These are phyloP conservation scores for Hydrozoanthus tunicans DNA, from an alignment of 64 coral and sea anemone genomes.

Conservation along the genomic window DNA sequence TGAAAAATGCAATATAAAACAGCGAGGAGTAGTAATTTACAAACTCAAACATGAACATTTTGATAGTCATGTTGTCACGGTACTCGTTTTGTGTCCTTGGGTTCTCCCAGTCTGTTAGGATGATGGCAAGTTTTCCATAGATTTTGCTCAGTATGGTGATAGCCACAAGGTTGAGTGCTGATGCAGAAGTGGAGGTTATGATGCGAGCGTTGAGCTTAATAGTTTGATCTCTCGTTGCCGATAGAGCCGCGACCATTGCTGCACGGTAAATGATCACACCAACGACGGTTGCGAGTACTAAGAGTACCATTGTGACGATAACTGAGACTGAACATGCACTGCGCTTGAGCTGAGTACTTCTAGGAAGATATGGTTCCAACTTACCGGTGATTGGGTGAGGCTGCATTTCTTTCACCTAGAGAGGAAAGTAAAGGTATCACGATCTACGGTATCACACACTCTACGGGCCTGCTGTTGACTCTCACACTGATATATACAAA, in stretches of 20 bases:
- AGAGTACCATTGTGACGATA: conserved; percentile 56
- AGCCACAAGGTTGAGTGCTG: conserved; percentile 61
- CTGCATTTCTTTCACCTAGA: conserved; percentile 30
- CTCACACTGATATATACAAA: no score
- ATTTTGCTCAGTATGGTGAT: conserved; percentile 61
- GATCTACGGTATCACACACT: no score
- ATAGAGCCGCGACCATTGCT: conserved; percentile 49
- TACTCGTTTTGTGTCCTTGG: conserved; percentile 61
- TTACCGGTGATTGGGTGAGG: conserved; percentile 69
- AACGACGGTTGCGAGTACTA: conserved; percentile 63
- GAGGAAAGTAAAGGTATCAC: no score
- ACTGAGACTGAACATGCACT: conserved; percentile 31
- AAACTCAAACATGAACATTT: conserved; percentile 80
- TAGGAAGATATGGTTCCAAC: conserved; percentile 54
- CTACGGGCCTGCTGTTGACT: no score
- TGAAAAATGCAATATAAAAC: conserved; percentile 80
- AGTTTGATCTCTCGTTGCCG: conserved; percentile 1
- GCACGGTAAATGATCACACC: conserved; percentile 72
- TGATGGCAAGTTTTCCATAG: conserved; percentile 56
- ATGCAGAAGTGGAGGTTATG: conserved; percentile 61
- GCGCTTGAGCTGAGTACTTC: conserved; percentile 40
- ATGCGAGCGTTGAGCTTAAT: conserved; percentile 64
- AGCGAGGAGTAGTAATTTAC: conserved; percentile 74
- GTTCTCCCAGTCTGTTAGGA: conserved; percentile 78
- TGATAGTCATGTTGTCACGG: conserved; percentile 61